A percentile compares a stretch with the other conserved stretches of the same genome.
Conservation (phyloP, 2,888 invertebrate species). For the Rutpela maculata region DNA sequence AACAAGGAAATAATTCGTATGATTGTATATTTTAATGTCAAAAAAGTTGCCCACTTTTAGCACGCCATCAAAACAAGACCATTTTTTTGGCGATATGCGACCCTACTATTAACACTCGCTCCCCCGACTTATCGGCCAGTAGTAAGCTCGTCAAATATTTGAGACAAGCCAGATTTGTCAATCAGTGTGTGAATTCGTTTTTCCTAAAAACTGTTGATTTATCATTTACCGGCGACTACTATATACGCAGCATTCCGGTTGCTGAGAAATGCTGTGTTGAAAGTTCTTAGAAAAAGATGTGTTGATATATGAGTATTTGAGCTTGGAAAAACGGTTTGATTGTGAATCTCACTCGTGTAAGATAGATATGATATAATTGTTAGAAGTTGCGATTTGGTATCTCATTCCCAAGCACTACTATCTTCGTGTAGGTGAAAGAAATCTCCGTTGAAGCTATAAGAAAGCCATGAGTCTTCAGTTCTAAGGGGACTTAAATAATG, state of each 20-base stretch:
- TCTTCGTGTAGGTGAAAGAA: too few species aligned
- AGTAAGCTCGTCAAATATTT: conserved; percentile 19
- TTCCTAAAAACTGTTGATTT: conserved; percentile 2
- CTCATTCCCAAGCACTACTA: background rate
- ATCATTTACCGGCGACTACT: background rate
- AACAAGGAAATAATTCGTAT: too few species aligned
- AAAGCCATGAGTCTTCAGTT: too few species aligned
- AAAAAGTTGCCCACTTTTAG: too few species aligned
- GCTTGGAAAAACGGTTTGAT: background rate
- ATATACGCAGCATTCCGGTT: too few species aligned
- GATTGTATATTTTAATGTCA: too few species aligned
- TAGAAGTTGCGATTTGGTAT: background rate
- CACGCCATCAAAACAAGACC: too few species aligned
- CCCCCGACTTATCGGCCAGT: background rate
- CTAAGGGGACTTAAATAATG: too few species aligned
- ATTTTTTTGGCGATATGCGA: too few species aligned
- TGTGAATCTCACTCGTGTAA: background rate
- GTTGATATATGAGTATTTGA: background rate
- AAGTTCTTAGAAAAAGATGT: background rate
- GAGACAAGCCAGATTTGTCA: background rate
- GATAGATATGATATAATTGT: background rate
- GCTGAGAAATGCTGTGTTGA: background rate
- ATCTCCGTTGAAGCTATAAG: too few species aligned
- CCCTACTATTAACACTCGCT: background rate
- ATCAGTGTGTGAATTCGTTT: conserved; percentile 5